A percentile compares a stretch with the other conserved stretches of the same genome.
phyloP scores from a whole-genome alignment of 2,113 vertebrate species.

The Recurvirostra avosetta region DNA sequence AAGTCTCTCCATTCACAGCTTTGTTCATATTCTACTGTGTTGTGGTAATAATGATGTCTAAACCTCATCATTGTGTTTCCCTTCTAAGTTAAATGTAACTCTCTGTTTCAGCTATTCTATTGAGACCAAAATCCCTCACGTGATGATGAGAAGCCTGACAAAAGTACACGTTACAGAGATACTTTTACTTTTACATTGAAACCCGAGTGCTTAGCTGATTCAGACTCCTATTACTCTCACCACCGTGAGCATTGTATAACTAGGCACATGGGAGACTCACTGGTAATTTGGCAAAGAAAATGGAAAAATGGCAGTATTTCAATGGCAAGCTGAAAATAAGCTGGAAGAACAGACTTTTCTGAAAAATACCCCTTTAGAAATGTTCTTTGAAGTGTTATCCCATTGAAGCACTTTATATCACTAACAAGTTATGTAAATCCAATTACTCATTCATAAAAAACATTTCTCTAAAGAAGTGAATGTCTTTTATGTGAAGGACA shows the following conservation, averaged over 20 bases:
- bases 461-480: background rate
- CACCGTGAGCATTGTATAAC: background rate
- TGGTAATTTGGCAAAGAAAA: background rate
- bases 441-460: background rate
- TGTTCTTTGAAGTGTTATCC: background rate
- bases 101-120: background rate
- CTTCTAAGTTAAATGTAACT: background rate
- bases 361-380: background rate
- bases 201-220: conserved; percentile 61
- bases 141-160: conserved; percentile 50
- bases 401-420: background rate
- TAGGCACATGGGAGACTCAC: background rate
- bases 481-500: background rate
- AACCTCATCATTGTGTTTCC: background rate
- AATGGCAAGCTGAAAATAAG: background rate
- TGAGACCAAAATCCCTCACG: background rate
- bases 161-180: conserved; percentile 69
- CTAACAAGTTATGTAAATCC: background rate
- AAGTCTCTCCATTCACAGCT: background rate
- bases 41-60: background rate
- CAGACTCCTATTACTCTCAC: conserved; percentile 75
- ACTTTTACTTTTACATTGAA: conserved; percentile 72
- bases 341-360: background rate
- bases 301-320: conserved; percentile 20
- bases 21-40: background rate